Percentiles rank a stretch among this genome's conserved stretches.
Evolutionary conservation across 2,113 vertebrate genomes (phyloP).

Genomic region (Glaucomys volans): DNA sequence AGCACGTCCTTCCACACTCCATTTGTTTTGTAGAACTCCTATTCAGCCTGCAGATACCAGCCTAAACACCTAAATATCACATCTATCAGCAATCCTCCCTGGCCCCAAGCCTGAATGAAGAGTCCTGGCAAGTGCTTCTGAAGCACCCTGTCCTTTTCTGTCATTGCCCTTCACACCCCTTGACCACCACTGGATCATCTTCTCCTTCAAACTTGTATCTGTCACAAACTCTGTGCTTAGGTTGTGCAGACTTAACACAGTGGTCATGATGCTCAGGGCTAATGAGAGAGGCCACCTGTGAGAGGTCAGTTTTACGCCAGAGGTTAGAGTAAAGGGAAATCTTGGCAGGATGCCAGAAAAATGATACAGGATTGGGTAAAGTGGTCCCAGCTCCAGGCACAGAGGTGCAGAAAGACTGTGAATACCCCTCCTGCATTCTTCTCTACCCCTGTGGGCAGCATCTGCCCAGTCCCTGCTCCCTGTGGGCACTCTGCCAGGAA

Average conservation of each 20-base stretch:
- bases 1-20: accelerated
- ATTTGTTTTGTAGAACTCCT: not conserved
- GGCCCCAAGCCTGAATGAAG: not conserved
- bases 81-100: not conserved
- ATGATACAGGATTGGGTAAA: accelerated
- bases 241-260: not conserved
- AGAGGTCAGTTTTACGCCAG: not conserved
- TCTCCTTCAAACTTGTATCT: no score
- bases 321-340: not conserved
- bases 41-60: not conserved
- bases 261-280: no score
- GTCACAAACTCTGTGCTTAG: not conserved
- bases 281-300: not conserved
- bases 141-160: not conserved
- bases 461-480: not conserved
- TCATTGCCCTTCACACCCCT: not conserved
- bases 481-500: not conserved
- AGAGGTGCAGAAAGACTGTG: no score
- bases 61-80: no score
- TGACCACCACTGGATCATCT: accelerated
- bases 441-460: accelerated
- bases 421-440: not conserved
- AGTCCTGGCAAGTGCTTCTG: not conserved
- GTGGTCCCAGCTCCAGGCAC: not conserved
- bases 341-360: not conserved